These are phyloP conservation scores for Drosophila rhopaloa DNA, from an alignment of 1,140 invertebrate species.

Conservation along the genomic window DNA sequence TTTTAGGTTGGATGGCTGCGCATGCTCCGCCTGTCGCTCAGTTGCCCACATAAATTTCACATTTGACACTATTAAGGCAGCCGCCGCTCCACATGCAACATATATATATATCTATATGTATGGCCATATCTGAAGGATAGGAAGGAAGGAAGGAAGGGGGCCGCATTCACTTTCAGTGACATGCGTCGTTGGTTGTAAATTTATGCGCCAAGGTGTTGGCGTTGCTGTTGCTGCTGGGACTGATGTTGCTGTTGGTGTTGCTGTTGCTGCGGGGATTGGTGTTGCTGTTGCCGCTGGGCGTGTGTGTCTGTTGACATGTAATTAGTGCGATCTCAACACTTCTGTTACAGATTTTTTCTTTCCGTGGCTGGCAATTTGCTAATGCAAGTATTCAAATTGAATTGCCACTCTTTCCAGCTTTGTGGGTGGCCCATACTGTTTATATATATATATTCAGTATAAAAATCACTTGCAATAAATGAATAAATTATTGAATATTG, in stretches of 20 bases:
- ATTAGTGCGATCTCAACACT: slow-evolving; percentile 81
- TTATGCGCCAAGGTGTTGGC: slow-evolving; percentile 79
- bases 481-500: slow-evolving; percentile 18
- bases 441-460: slow-evolving; percentile 12
- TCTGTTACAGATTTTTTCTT: slow-evolving; percentile 64
- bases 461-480: slow-evolving; percentile 26
- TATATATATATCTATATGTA: slow-evolving; percentile 27
- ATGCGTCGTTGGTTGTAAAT: slow-evolving; percentile 78
- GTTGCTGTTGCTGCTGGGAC: slow-evolving; percentile 38
- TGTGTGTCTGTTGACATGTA: slow-evolving; percentile 69
- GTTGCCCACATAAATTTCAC: slow-evolving; percentile 75
- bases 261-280: slow-evolving; percentile 9
- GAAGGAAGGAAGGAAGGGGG: slow-evolving; percentile 9
- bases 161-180: slow-evolving; percentile 32
- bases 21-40: slow-evolving; percentile 37
- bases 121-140: not conserved
- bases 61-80: slow-evolving; percentile 75
- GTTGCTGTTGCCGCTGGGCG: slow-evolving; percentile 45
- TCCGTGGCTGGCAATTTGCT: slow-evolving; percentile 57
- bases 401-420: slow-evolving; percentile 58
- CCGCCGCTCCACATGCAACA: slow-evolving; percentile 62
- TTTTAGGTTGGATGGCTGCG: slow-evolving; percentile 42
- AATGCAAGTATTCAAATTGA: slow-evolving; percentile 75
- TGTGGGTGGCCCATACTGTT: slow-evolving; percentile 50
- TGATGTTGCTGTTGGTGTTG: slow-evolving; percentile 11